Percentiles rank a stretch among this genome's conserved stretches.
These are phyloP conservation scores for Poecilia velifera DNA, from an alignment of 2,797 vertebrate genomes.

Conservation along the genomic window DNA sequence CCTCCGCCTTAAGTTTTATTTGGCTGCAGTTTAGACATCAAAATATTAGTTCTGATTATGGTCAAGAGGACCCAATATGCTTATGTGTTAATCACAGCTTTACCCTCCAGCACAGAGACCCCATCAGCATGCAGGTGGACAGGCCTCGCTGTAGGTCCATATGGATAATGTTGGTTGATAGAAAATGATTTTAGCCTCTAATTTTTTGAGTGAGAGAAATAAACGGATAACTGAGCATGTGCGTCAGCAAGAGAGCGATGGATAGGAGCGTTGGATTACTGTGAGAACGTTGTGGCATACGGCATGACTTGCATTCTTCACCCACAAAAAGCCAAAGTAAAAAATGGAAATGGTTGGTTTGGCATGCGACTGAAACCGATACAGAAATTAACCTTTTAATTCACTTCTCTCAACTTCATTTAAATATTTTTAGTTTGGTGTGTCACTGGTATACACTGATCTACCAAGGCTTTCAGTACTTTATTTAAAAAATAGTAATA, in stretches of 20 bases:
- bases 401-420: not conserved
- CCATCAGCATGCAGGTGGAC: slow-evolving; percentile 22
- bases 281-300: slow-evolving; percentile 30
- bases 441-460: not conserved
- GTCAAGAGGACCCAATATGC: slow-evolving; percentile 54
- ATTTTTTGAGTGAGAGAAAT: slow-evolving; percentile 6
- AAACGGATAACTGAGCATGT: slow-evolving; percentile 13
- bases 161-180: slow-evolving; percentile 28
- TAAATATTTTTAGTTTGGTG: not conserved
- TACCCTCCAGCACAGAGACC: slow-evolving; percentile 23
- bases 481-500: not conserved
- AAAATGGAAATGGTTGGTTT: slow-evolving; percentile 56
- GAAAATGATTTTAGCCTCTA: slow-evolving; percentile 7
- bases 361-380: slow-evolving; percentile 41
- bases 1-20: slow-evolving; percentile 42
- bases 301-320: slow-evolving; percentile 50
- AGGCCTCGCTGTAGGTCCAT: slow-evolving; percentile 26
- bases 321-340: slow-evolving; percentile 36
- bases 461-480: not conserved
- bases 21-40: slow-evolving; percentile 38
- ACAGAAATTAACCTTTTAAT: not conserved
- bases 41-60: slow-evolving; percentile 46
- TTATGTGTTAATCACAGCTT: slow-evolving; percentile 28
- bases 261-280: slow-evolving; percentile 14
- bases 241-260: not conserved